Conservation (phyloP, 2,113 vertebrate genomes). For the Galeopterus variegatus region DNA sequence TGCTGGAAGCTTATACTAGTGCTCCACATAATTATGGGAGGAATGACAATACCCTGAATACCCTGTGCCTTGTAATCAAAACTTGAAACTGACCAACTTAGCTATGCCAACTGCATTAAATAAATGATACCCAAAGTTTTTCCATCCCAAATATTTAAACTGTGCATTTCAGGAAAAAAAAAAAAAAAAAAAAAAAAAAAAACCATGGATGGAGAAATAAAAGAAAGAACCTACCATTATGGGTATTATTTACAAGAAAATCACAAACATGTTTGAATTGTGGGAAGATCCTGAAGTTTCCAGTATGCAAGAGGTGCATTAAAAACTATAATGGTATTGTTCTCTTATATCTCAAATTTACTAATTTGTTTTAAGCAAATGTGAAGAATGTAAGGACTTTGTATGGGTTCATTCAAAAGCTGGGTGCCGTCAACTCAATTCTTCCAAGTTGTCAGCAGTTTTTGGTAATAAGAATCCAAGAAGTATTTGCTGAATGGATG, state of each 20-base stretch:
- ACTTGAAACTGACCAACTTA: not conserved
- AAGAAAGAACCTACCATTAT: not conserved
- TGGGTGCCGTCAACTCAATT: not conserved
- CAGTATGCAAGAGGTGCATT: not conserved
- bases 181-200: too few species aligned
- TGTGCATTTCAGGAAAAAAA: not conserved
- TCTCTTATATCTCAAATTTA: conserved; percentile 30
- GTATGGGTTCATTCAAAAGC: not conserved
- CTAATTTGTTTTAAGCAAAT: conserved; percentile 30
- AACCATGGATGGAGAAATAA: not conserved
- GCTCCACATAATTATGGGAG: not conserved
- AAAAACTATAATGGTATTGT: not conserved
- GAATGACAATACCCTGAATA: not conserved
- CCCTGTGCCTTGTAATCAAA: not conserved
- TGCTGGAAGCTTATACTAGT: not conserved
- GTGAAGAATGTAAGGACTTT: conserved; percentile 1
- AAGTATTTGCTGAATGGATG: not conserved
- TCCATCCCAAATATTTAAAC: not conserved
- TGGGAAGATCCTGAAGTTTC: conserved; percentile 9
- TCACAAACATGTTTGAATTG: conserved; percentile 1
- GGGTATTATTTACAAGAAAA: conserved; percentile 6
- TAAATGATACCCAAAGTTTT: not conserved
- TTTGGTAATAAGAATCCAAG: not conserved
- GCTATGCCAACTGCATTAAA: not conserved
- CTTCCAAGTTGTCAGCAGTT: not conserved